These are phyloP conservation scores for Latrodectus hesperus DNA, from an alignment of 2,888 invertebrate genomes.

Conservation along the genomic window DNA sequence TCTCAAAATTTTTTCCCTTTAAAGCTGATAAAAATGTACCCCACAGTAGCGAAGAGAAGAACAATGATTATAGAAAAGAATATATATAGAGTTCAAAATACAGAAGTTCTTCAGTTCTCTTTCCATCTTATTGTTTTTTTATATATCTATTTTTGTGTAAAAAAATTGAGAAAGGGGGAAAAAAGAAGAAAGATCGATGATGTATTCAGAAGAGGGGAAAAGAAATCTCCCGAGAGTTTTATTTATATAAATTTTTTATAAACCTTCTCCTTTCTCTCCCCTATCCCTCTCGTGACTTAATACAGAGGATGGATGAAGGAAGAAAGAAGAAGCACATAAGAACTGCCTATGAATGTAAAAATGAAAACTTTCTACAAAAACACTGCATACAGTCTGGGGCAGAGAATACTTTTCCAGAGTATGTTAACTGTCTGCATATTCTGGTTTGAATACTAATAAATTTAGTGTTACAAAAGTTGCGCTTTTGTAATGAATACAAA, in stretches of 20 bases:
- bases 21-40: conserved; percentile 64
- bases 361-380: neutral
- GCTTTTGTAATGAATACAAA: too few relatives aligned
- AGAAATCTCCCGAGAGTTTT: conserved; percentile 40
- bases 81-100: conserved; percentile 33
- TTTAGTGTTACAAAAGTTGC: too few relatives aligned
- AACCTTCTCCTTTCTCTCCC: conserved; percentile 11
- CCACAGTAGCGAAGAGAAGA: conserved; percentile 28
- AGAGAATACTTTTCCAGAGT: too few relatives aligned
- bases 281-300: conserved; percentile 55
- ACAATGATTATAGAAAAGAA: conserved; percentile 59
- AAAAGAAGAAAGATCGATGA: conserved; percentile 52
- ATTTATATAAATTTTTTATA: conserved; percentile 64
- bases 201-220: conserved; percentile 37
- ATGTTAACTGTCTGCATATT: too few relatives aligned
- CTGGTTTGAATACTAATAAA: too few relatives aligned
- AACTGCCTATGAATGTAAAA: neutral
- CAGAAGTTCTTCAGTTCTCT: conserved; percentile 47
- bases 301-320: conserved; percentile 26
- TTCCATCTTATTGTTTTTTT: conserved; percentile 17
- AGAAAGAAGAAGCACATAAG: conserved; percentile 19
- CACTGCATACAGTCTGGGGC: too few relatives aligned
- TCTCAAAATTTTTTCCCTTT: conserved; percentile 29
- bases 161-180: conserved; percentile 6
- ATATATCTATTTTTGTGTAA: conserved; percentile 15